These are phyloP conservation scores for Serinus canaria DNA, from an alignment of 2,113 vertebrate species.

Conservation along the genomic window DNA sequence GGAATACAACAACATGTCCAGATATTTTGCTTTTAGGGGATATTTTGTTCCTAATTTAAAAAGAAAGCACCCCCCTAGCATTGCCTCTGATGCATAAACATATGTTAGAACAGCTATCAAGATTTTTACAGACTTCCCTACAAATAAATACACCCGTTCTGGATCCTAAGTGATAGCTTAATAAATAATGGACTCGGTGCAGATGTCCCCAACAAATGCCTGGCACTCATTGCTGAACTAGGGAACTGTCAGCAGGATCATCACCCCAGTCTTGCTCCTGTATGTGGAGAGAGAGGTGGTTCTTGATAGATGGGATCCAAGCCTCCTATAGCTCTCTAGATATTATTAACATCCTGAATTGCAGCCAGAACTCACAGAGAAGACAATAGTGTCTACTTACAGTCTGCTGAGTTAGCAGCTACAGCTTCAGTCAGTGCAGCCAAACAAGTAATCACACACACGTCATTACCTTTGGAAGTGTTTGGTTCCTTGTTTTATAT, in stretches of 20 bases:
- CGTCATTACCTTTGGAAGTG: background rate
- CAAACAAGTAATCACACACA: background rate
- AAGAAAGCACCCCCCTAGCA: background rate
- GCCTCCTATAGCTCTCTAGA: background rate
- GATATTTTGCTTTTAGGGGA: background rate
- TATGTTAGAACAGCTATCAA: background rate
- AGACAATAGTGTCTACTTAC: constrained; percentile 35
- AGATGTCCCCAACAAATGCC: background rate
- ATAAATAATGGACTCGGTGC: background rate
- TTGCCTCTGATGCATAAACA: background rate
- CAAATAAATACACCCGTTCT: background rate
- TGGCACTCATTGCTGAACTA: background rate
- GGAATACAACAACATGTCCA: background rate
- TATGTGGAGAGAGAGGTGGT: background rate
- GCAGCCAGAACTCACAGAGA: constrained; percentile 8
- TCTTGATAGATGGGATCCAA: background rate
- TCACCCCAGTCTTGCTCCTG: background rate
- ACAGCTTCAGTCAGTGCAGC: constrained; percentile 1
- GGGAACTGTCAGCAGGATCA: background rate
- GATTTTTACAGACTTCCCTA: background rate
- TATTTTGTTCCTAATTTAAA: background rate
- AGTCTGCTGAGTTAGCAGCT: constrained; percentile 56
- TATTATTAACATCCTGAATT: constrained; percentile 43
- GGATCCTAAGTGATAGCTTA: background rate
- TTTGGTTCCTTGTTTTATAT: background rate